Evolutionary conservation across 1,140 invertebrate species (phyloP), one percentile per base, ranked within the genome.

Genomic region (Euglossa dilemma): DNA sequence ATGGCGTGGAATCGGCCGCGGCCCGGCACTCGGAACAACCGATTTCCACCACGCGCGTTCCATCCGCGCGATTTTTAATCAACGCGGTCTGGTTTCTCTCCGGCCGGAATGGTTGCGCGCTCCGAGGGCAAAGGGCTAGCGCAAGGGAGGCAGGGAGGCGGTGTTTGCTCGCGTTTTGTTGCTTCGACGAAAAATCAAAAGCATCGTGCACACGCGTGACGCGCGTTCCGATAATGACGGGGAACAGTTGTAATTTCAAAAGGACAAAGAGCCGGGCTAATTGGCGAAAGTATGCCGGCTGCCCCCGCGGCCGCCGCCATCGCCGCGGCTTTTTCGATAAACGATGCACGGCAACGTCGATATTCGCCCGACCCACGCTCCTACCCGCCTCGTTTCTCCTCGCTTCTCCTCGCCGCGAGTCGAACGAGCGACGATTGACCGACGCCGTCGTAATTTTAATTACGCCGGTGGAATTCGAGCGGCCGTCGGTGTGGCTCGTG

Each of bases 241-340:
- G 36, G 90, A 92, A 92, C 92, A 93, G 93, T 93, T 93, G 93
- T 93, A 92, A 94, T 94, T 93, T 92, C 88, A 86, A 57, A 73
- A 85, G 87, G 89, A 93, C 92, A 94, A 94, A 93, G 91, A 90
- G 81, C 71, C 80, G 23, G 73, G 76, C 69, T 84, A 88, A 89
- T 84, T 80, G 83, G 79, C 85, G 77, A 87, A 93, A 92, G 90
- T 93, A 93, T 93, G 90, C 90, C 87, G 85, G 86, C 87, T 84
- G 88, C 85, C 83, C 43, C 11, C 36, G 36, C 87, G 85, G 86
- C 87, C 86, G 88, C 85, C 83, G 36, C 43, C 11, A 28, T 9
- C 11, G 64, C 43, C 74, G 88, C 75, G 59, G 57, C 16, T 83
- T 77, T 83, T 83, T 83, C 74, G 74, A 77, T 61, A 77, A 82